Conservation (phyloP, 1,140 invertebrate species). For the Caerostris extrusa region DNA sequence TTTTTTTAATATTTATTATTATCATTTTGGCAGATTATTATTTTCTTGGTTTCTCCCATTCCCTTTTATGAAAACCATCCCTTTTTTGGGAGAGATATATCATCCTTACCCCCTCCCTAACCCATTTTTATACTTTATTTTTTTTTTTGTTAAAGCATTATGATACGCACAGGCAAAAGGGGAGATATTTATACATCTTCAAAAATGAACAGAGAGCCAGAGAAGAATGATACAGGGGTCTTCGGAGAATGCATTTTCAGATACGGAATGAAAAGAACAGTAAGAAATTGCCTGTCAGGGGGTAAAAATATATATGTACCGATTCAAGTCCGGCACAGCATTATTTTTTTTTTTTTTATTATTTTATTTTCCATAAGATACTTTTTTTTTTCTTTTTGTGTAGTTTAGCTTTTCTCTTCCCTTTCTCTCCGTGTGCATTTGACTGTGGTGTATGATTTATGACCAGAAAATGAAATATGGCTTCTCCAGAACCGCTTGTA, state of each 20-base stretch:
- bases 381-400: slow-evolving; percentile 24
- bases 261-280: slow-evolving; percentile 71
- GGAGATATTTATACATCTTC: slow-evolving; percentile 74
- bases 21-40: slow-evolving; percentile 70
- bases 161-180: slow-evolving; percentile 60
- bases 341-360: slow-evolving; percentile 50
- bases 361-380: not conserved
- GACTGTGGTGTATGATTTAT: slow-evolving; percentile 72
- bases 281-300: slow-evolving; percentile 73
- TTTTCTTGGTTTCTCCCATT: slow-evolving; percentile 59
- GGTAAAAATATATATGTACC: slow-evolving; percentile 75
- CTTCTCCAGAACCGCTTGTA: slow-evolving; percentile 51
- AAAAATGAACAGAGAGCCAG: slow-evolving; percentile 58
- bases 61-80: slow-evolving; percentile 66
- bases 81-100: slow-evolving; percentile 42
- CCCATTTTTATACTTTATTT: slow-evolving; percentile 39
- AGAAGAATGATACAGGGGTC: slow-evolving; percentile 60
- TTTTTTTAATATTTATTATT: slow-evolving; percentile 66
- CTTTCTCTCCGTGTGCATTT: slow-evolving; percentile 56
- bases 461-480: slow-evolving; percentile 56
- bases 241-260: slow-evolving; percentile 71
- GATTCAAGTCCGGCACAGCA: slow-evolving; percentile 62
- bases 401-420: slow-evolving; percentile 22
- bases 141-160: slow-evolving; percentile 45
- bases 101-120: slow-evolving; percentile 34